Evolutionary conservation across 1,140 invertebrate species (phyloP).

Genomic region (Teleopsis dalmanni): DNA sequence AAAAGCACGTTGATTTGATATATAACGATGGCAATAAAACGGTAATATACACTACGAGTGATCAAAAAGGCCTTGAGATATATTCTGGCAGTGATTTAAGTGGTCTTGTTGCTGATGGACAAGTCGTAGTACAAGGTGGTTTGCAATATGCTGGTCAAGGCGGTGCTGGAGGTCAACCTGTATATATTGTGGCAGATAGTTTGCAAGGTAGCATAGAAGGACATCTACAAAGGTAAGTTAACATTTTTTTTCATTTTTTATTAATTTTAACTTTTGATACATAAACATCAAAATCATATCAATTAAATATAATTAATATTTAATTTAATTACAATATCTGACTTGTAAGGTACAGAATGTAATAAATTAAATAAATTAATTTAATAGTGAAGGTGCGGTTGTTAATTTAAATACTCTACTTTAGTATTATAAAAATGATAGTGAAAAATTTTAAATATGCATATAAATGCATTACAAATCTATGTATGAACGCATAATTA

Average conservation of each 20-base stretch:
- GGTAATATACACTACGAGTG: conserved; percentile 64
- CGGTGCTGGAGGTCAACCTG: conserved; percentile 30
- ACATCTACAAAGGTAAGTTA: conserved; percentile 41
- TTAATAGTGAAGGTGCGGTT: no score
- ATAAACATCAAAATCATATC: background rate
- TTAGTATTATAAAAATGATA: no score
- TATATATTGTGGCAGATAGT: conserved; percentile 38
- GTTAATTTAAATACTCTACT: no score
- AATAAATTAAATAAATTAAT: no score
- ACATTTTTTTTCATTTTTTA: background rate
- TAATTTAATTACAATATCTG: no score
- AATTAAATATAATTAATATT: no score
- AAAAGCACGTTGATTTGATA: conserved; percentile 60
- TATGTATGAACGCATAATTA: no score
- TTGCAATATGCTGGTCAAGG: conserved; percentile 35
- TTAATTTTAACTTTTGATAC: background rate
- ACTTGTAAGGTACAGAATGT: no score
- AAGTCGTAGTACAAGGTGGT: conserved; percentile 39
- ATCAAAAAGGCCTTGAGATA: conserved; percentile 47
- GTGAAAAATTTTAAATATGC: no score
- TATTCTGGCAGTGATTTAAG: conserved; percentile 47
- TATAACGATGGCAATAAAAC: conserved; percentile 75
- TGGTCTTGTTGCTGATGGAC: conserved; percentile 40
- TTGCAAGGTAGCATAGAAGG: conserved; percentile 32
- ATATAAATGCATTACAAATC: no score